These are phyloP conservation scores for Rhyacophila evoluta DNA, from an alignment of 2,888 invertebrate genomes.

Conservation along the genomic window DNA sequence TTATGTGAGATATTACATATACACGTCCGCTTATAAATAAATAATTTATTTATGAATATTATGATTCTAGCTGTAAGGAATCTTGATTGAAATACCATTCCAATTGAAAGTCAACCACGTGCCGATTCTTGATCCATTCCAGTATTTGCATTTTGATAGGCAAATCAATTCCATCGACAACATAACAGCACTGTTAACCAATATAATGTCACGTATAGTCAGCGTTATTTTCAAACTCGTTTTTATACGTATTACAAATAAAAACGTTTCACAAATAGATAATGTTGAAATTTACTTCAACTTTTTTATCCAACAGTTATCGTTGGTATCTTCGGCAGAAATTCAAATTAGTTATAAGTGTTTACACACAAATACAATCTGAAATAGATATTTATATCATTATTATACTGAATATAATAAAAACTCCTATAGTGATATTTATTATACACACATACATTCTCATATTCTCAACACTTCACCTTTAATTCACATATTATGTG, in stretches of 20 bases:
- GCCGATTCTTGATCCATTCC: neutral
- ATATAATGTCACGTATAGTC: neutral
- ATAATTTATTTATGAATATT: neutral
- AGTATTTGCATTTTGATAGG: neutral
- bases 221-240: neutral
- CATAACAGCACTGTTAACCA: neutral
- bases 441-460: no score
- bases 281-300: neutral
- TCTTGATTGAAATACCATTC: neutral
- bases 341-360: no score
- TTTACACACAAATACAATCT: no score
- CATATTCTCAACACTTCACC: no score
- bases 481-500: no score
- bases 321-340: no score
- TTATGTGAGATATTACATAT: no score
- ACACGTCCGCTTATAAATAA: no score
- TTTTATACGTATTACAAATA: neutral
- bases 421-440: no score
- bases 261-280: slow-evolving; percentile 2
- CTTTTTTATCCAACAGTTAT: neutral
- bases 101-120: neutral
- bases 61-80: neutral
- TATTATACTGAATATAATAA: no score
- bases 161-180: neutral
- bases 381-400: no score